Evolutionary conservation across 2,113 vertebrate genomes (phyloP), one percentile per base, ranked within the genome.

Genomic region (Myocastor coypus): DNA sequence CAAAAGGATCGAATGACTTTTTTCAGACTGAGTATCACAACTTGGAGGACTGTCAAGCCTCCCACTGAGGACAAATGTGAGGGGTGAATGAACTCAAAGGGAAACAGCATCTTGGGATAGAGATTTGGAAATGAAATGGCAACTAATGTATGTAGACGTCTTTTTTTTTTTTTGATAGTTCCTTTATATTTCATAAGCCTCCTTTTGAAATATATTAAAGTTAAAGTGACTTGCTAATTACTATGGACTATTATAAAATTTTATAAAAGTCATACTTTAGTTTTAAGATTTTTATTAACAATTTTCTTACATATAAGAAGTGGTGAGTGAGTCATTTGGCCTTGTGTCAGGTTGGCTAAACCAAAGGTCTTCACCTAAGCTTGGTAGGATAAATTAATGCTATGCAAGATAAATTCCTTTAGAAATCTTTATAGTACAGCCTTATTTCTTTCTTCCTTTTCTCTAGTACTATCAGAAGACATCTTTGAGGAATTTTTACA

Each of bases 1-100:
- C 78, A 69, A 92, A 75, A 91, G 32, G 24, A 89, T n/a, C 83
- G 82, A n/a, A 57, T 46, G 0, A 2, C 0, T 64, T 82, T 93
- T 94, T 87, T 91, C 90, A 93, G 19, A 37, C 28, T 69, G 50
- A 64, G 34, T 50, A 42, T 61, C 55, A 87, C 69, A 90, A 73
- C 46, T 50, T 63, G 19, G 73, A 40, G 37, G 52, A 57, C 68
- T 73, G 4, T 61, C 13, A 52, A 52, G 32, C 26, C 28, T 78
- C 37, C 68, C 50, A 8, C 77, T 92, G 87, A 92, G 89, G 91
- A 85, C 63, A 94, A 94, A 66, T 71, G 89, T 63, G 46, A 83
- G 28, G 34, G 13, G 34, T 73, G 83, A 83, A 59, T 42, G 63
- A 75, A 42, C 30, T 94, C 86, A 37, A 37, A 92, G 77, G 91